Base-by-base conservation (phyloP, 1,140 invertebrate genomes). In the Neodiprion lecontei region DNA sequence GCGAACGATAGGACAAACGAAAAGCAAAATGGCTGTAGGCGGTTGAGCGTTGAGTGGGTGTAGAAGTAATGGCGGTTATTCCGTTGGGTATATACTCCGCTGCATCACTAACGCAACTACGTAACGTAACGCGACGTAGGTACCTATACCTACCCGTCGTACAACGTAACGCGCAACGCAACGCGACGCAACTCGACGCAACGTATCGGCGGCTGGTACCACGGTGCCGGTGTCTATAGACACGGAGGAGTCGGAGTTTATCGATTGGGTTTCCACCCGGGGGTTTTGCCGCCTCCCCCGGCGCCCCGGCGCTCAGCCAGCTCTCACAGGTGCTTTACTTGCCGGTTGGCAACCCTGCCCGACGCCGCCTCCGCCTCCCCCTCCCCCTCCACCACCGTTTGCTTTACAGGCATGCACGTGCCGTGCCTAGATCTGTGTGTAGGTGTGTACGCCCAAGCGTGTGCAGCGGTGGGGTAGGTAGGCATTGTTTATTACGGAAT, bases 1-100 rank as follows among this genome's bases (percentile, higher is more conserved):
- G 21, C 12, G 70, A 40, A 40, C 70, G 14, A 14, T 14, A 49
- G 23, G 74, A 71, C 48, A 74, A 75, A 71, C 40, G 21, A 23
- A 47, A 70, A 86, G 87, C 87, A 88, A 88, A 87, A 88, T 88
- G 86, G 87, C 87, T 88, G 86, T 86, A 82, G 85, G 81, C 82
- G 83, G 77, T 79, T 73, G 78, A 77, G 76, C 76, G 77, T 74
- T 74, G 82, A 86, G 86, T 88, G 86, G 87, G 87, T 86, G 87
- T 88, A 86, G 83, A 87, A 61, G n/a, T 87, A 88, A 87, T 87
- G 87, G 86, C 77, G 78, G 78, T 78, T 84, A 61, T 61, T 61
- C 53, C 53, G n/a, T 17, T 17, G 53, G 11, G 11, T 5, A 40
- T 40, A 1, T 75, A 76, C 77, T 78, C 76, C 74, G 77, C 75